Evolutionary conservation across 2,888 invertebrate species (phyloP), one percentile per base, ranked within the genome.

Genomic region (Drosophila multiciliata): DNA sequence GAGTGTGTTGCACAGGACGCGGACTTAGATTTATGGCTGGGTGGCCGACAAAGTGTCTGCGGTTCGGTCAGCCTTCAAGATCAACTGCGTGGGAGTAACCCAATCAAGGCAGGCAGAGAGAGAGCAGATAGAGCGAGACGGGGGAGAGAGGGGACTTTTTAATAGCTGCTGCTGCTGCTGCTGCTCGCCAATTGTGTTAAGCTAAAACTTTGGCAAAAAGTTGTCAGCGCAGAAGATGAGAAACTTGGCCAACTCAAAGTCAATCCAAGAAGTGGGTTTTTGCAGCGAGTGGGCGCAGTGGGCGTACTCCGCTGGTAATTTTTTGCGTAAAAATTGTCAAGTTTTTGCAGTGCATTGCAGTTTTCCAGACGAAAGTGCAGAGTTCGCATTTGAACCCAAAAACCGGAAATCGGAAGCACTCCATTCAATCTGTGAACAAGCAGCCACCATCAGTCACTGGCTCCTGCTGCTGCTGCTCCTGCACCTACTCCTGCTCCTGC

Each of bases 11-110:
- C 82, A 80, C 78, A 86, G 87, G 80, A 82, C 87, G 80, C 73
- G 80, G 75, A 68, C 88, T 71, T 73, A 91, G 90, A 92, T 92
- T 92, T 92, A 92, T 92, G 84, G 77, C 82, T 82, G 76, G 80
- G 76, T 84, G 83, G 90, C 90, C 92, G 92, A 91, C 92, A 90
- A 87, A 89, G 85, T 91, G 92, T 91, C 91, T 92, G 90, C 88
- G 90, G 82, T 89, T 79, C 79, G 86, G 81, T 83, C 90, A 82
- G 77, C 73, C 71, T 76, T 81, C 66, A 70, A 75, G 80, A 61
- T 75, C 48, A 29, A 52, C 35, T 55, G 66, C 49, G 75, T 32
- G 60, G 62, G 58, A n/a, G 67, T 32, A 33, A 38, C 32, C 38
- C 60, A 64, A 64, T 57, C 45, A 36, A 57, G 32, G n/a, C 35